A percentile compares a stretch with the other conserved stretches of the same genome.
phyloP scores from a whole-genome alignment of 1,140 invertebrate genomes.

The Hermatobates lingyangjiaoensis region DNA sequence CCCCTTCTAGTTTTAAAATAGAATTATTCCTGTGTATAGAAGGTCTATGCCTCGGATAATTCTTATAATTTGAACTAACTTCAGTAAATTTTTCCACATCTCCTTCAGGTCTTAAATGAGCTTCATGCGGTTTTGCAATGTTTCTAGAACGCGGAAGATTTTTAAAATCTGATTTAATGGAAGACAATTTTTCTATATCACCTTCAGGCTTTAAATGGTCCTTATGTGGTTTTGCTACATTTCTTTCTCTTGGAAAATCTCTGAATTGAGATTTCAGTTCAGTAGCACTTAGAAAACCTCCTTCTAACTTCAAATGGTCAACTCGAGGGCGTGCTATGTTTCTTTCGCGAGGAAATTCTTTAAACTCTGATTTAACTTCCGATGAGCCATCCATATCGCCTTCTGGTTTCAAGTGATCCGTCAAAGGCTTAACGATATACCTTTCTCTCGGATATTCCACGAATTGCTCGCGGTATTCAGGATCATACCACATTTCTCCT shows the following conservation, averaged over 20 bases:
- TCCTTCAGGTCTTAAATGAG: conserved; percentile 9
- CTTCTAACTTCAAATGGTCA: background rate
- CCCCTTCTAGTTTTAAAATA: conserved; percentile 13
- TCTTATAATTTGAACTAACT: conserved; percentile 12
- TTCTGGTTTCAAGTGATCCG: conserved; percentile 14
- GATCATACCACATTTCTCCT: conserved; percentile 6
- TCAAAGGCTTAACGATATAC: conserved; percentile 4
- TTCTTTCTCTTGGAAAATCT: background rate
- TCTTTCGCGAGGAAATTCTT: conserved; percentile 14
- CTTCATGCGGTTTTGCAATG: conserved; percentile 3
- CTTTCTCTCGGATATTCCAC: conserved; percentile 11
- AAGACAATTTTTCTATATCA: conserved; percentile 3
- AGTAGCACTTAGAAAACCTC: background rate
- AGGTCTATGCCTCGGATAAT: conserved; percentile 11
- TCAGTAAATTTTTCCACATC: conserved; percentile 7
- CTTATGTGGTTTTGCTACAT: background rate
- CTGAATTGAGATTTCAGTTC: background rate
- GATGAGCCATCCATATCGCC: conserved; percentile 6
- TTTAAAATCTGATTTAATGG: conserved; percentile 4
- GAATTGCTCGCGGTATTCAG: conserved; percentile 14
- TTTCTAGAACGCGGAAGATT: conserved; percentile 9
- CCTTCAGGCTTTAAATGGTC: conserved; percentile 8
- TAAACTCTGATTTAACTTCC: conserved; percentile 10
- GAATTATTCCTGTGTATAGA: conserved; percentile 7
- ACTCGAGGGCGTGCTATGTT: conserved; percentile 5